Percentiles rank a stretch among this genome's conserved stretches.
phyloP scores from a whole-genome alignment of 1,140 invertebrate species.

The Apis cerana region DNA sequence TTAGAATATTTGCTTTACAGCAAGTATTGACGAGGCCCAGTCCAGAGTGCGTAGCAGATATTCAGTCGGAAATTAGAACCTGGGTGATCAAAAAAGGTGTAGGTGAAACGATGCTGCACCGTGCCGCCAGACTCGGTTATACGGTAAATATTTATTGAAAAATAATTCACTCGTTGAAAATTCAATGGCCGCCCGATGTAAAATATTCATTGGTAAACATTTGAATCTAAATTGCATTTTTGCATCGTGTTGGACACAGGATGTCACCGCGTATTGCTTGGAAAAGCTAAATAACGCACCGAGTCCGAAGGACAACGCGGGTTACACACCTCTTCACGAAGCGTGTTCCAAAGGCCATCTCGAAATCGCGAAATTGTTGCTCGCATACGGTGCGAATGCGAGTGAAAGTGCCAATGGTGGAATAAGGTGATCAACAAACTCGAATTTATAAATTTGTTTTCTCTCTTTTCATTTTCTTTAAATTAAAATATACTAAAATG shows the following conservation, averaged over 20 bases:
- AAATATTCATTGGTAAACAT: neutral
- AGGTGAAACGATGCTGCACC: constrained; percentile 94
- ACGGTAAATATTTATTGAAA: constrained; percentile 83
- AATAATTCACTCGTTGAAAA: constrained; percentile 58
- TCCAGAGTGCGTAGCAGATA: constrained; percentile 87
- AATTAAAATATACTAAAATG: neutral
- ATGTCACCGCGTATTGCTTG: constrained; percentile 94
- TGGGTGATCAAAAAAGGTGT: constrained; percentile 97
- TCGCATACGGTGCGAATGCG: constrained; percentile 93
- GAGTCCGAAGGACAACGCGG: constrained; percentile 95
- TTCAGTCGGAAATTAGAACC: constrained; percentile 92
- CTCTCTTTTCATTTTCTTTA: neutral
- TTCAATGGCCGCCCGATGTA: neutral
- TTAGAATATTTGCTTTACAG: constrained; percentile 55
- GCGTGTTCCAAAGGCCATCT: constrained; percentile 93
- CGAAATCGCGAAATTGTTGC: constrained; percentile 90
- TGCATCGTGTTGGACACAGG: constrained; percentile 80
- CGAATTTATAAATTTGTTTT: no score
- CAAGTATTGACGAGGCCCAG: constrained; percentile 81
- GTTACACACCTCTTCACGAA: constrained; percentile 96
- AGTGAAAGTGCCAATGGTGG: constrained; percentile 94
- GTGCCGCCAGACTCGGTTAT: constrained; percentile 93
- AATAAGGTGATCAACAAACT: constrained; percentile 85
- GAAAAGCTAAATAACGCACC: constrained; percentile 91
- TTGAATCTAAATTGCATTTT: constrained; percentile 8